A percentile compares a stretch with the other conserved stretches of the same genome.
These are phyloP conservation scores for Platichthys stellatus DNA, from an alignment of 2,113 vertebrate species.

Conservation along the genomic window DNA sequence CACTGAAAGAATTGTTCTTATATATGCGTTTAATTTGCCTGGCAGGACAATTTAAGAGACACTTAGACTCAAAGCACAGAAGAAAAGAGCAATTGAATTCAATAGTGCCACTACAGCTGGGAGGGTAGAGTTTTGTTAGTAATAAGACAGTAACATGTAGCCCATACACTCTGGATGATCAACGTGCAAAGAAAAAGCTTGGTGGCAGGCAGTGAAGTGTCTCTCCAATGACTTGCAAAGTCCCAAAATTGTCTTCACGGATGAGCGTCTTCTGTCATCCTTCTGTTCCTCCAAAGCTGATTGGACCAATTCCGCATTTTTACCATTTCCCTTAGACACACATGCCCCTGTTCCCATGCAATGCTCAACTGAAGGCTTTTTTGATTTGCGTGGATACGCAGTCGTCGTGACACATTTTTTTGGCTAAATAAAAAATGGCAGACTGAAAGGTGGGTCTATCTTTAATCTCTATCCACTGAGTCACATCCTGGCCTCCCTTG, in stretches of 20 bases:
- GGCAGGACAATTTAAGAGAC: slow-evolving; percentile 10
- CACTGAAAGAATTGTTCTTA: neutral
- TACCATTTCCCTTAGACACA: slow-evolving; percentile 33
- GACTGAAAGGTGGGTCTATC: slow-evolving; percentile 29
- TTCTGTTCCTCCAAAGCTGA: slow-evolving; percentile 27
- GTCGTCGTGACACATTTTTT: neutral
- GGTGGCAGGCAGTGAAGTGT: slow-evolving; percentile 21
- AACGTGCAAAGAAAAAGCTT: slow-evolving; percentile 1
- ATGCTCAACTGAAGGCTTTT: slow-evolving; percentile 8
- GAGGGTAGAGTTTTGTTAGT: slow-evolving; percentile 32
- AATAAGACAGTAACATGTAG: slow-evolving; percentile 38
- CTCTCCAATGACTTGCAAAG: slow-evolving; percentile 47
- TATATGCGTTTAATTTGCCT: neutral
- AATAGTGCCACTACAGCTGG: slow-evolving; percentile 6
- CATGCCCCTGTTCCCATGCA: slow-evolving; percentile 3
- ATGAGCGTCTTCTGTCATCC: slow-evolving; percentile 5
- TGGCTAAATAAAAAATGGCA: slow-evolving; percentile 21
- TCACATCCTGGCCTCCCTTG: slow-evolving; percentile 69
- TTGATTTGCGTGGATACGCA: neutral
- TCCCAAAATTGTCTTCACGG: slow-evolving; percentile 28
- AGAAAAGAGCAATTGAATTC: slow-evolving; percentile 38
- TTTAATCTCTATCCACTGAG: slow-evolving; percentile 42
- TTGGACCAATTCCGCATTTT: slow-evolving; percentile 27
- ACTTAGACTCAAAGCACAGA: slow-evolving; percentile 22
- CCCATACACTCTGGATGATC: slow-evolving; percentile 26